Percentiles rank a stretch among this genome's conserved stretches.
These are phyloP conservation scores for Apostichopus leukothele DNA, from an alignment of 53 echinoderm and acorn worm species.

Conservation along the genomic window DNA sequence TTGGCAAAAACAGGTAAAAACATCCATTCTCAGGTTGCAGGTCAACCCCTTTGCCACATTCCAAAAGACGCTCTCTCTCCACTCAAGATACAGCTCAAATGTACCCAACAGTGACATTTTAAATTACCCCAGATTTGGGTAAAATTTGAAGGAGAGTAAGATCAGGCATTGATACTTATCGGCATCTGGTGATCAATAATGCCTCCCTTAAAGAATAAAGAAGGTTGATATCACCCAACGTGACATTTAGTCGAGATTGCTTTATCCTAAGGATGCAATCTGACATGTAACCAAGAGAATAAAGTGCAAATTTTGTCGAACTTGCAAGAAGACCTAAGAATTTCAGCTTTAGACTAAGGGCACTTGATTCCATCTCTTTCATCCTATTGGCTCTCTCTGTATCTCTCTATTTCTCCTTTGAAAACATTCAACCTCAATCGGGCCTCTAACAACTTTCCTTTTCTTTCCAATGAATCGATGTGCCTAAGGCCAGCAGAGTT, in stretches of 20 bases:
- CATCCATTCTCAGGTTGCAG: background rate
- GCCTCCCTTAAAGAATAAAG: conserved; percentile 3
- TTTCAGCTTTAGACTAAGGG: background rate
- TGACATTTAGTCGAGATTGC: conserved; percentile 3
- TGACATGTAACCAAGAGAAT: background rate
- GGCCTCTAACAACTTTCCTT: conserved; percentile 36
- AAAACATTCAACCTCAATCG: background rate
- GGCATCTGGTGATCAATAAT: conserved; percentile 13
- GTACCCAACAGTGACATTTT: conserved; percentile 34
- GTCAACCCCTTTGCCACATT: conserved; percentile 11
- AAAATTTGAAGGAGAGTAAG: background rate
- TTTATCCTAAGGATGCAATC: conserved; percentile 16
- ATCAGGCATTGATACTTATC: background rate
- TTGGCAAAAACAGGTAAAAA: background rate
- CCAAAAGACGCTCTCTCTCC: background rate
- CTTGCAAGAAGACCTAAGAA: background rate
- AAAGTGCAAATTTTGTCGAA: conserved; percentile 19
- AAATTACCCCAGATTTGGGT: conserved; percentile 28
- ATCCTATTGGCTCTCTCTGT: background rate
- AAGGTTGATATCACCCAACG: conserved; percentile 10
- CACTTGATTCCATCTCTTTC: background rate
- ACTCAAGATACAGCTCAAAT: conserved; percentile 2
- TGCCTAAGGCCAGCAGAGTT: conserved; percentile 24
- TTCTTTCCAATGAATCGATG: conserved; percentile 30
- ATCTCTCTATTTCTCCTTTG: background rate